Percentiles rank a stretch among this genome's conserved stretches.
Conservation (phyloP, 2,888 invertebrate species). For the Eupithecia dodoneata region DNA sequence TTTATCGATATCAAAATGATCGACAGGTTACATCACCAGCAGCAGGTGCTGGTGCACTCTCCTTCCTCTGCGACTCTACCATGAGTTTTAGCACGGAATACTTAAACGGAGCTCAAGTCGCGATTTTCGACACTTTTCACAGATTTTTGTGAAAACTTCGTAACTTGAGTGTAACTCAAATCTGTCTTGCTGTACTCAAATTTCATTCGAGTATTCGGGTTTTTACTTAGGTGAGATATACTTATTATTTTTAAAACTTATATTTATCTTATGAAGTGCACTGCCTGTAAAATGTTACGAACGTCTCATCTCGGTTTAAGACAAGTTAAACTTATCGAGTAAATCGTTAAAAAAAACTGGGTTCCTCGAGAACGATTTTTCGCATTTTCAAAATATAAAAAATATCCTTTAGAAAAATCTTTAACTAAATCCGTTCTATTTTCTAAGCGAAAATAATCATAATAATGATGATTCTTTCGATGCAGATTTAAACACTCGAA, state of each 20-base stretch:
- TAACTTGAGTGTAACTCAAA: background rate
- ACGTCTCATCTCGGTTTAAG: background rate
- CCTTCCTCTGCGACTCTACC: conserved; percentile 14
- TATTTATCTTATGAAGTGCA: background rate
- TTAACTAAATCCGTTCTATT: background rate
- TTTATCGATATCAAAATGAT: conserved; percentile 34
- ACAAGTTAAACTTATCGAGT: background rate
- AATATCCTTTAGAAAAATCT: background rate
- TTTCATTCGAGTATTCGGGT: background rate
- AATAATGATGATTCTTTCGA: background rate
- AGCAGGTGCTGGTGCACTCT: conserved; percentile 7
- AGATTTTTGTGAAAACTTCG: background rate
- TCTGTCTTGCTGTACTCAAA: no score
- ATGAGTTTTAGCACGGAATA: background rate
- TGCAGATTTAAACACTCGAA: background rate
- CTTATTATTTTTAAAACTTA: background rate
- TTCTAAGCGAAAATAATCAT: background rate
- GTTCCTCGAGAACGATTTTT: background rate
- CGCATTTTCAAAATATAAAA: no score
- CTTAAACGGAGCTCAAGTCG: no score
- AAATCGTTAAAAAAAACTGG: background rate
- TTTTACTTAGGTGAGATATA: background rate
- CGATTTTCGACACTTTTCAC: background rate
- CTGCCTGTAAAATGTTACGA: background rate
- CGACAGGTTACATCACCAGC: conserved; percentile 33